phyloP scores from a whole-genome alignment of 2,113 vertebrate genomes.

The Tilapia sparmanii region DNA sequence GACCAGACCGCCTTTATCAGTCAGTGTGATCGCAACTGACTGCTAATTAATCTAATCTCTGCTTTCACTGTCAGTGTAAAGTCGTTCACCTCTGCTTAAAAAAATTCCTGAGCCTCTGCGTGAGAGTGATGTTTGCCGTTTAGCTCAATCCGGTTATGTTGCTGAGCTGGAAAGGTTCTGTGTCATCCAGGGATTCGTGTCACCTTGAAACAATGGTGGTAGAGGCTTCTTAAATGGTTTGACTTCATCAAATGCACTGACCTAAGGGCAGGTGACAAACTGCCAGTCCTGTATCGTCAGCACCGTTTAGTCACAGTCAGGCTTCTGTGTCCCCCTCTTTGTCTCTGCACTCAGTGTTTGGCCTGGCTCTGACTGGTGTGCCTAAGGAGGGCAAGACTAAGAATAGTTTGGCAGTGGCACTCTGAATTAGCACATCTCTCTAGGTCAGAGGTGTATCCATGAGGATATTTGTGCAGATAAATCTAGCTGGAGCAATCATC shows the following conservation, averaged over 20 bases:
- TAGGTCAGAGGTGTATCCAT: conserved; percentile 21
- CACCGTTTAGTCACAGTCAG: not conserved
- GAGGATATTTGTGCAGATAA: not conserved
- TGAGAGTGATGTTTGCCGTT: not conserved
- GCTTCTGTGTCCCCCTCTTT: not conserved
- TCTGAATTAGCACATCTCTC: conserved; percentile 26
- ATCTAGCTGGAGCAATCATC: not conserved
- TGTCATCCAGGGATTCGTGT: not conserved
- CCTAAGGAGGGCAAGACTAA: conserved; percentile 40
- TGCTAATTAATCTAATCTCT: not conserved
- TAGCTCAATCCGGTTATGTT: not conserved
- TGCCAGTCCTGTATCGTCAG: not conserved
- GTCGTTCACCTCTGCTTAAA: not conserved
- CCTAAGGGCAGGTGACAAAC: not conserved
- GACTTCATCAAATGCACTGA: not conserved
- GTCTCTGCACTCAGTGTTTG: not conserved
- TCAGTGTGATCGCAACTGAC: not conserved
- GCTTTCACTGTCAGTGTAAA: not conserved
- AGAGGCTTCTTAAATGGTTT: not conserved
- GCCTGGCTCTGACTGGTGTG: not conserved
- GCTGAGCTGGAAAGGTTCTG: not conserved
- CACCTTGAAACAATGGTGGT: not conserved
- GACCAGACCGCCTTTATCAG: not conserved
- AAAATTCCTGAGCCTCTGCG: not conserved
- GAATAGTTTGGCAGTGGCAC: conserved; percentile 42